These are phyloP conservation scores for Leucosticte australis DNA, from an alignment of 2,113 vertebrate species.

Conservation along the genomic window DNA sequence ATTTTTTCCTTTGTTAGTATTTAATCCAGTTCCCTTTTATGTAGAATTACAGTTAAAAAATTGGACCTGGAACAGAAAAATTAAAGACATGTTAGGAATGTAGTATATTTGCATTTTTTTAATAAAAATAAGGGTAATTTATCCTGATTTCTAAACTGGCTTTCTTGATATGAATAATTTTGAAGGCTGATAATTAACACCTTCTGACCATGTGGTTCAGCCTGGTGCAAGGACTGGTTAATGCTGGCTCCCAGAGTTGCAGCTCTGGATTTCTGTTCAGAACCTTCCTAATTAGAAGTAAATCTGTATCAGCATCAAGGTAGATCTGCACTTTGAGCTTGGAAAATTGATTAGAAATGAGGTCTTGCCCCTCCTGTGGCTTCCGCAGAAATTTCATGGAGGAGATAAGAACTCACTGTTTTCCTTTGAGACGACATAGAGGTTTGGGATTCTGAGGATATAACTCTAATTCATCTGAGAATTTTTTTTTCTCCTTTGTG, in stretches of 20 bases:
- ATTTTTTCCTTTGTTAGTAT: neutral
- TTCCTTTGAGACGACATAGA: neutral
- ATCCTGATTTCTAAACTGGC: neutral
- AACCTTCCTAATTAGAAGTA: neutral
- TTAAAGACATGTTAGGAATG: neutral
- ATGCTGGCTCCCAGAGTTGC: neutral
- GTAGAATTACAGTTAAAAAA: neutral
- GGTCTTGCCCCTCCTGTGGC: neutral
- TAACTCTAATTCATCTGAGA: neutral
- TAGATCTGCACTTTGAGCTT: neutral
- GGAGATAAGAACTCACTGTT: neutral
- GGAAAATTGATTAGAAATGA: neutral
- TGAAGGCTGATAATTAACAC: neutral
- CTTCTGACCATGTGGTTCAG: neutral
- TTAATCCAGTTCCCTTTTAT: neutral
- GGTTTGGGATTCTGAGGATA: neutral
- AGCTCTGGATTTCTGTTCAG: neutral
- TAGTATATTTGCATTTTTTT: neutral
- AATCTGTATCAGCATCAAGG: neutral
- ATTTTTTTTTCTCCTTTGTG: neutral
- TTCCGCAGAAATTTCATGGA: neutral
- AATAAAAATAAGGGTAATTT: neutral
- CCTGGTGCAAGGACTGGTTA: neutral
- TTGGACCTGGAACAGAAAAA: neutral
- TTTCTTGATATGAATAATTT: neutral